phyloP scores from a whole-genome alignment of 2,797 vertebrate genomes.

The Rousettus madagascariensis region DNA sequence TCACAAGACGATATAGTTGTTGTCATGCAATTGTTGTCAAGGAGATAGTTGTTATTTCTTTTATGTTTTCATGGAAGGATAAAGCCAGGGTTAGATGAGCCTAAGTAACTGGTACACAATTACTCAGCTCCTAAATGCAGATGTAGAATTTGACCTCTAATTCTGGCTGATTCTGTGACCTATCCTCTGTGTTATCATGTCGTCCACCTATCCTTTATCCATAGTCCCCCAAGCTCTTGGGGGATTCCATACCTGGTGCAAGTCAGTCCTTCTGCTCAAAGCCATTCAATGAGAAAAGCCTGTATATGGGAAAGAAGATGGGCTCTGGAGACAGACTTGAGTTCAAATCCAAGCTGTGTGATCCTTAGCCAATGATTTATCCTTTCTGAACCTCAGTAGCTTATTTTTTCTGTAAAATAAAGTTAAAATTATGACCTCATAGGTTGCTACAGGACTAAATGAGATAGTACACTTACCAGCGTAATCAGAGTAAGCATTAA shows the following conservation, averaged over 20 bases:
- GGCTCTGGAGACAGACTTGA: background rate
- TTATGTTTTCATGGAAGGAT: background rate
- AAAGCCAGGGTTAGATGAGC: background rate
- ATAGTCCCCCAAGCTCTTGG: background rate
- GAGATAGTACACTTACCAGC: background rate
- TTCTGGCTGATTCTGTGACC: background rate
- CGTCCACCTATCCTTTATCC: background rate
- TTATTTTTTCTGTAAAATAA: slow-evolving; percentile 6
- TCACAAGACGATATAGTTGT: background rate
- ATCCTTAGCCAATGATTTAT: background rate
- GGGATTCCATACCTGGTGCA: background rate
- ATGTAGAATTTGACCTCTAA: background rate
- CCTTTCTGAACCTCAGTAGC: background rate
- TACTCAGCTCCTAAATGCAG: background rate
- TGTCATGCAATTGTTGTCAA: background rate
- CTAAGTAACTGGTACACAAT: background rate
- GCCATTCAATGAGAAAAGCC: background rate
- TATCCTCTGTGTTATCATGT: background rate
- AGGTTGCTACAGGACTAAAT: background rate
- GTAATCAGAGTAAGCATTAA: background rate
- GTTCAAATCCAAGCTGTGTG: background rate
- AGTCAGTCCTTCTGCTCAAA: background rate
- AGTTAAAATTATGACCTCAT: background rate
- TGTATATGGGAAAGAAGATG: background rate
- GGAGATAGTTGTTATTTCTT: background rate